Conservation (phyloP, 2,888 invertebrate genomes). For the Apodemia hepburni region DNA sequence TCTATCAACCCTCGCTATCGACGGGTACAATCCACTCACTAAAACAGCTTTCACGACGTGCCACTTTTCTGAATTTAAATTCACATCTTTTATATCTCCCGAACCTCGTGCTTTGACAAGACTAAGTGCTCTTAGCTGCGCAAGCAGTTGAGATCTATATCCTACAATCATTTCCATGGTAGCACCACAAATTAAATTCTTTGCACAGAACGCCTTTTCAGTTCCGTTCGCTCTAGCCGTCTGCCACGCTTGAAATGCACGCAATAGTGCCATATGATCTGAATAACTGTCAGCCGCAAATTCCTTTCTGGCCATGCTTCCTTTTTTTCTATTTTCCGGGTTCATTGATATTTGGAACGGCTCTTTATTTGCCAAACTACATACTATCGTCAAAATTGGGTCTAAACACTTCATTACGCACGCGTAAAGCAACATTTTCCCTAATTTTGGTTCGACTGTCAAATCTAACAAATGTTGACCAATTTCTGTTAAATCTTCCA, state of each 20-base stretch:
- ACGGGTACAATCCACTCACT: constrained; percentile 94
- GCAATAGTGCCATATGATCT: constrained; percentile 93
- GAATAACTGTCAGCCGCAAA: constrained; percentile 89
- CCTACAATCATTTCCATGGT: constrained; percentile 95
- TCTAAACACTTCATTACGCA: constrained; percentile 95
- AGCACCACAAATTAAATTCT: constrained; percentile 87
- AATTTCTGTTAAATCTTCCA: constrained; percentile 93
- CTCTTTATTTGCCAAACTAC: constrained; percentile 88
- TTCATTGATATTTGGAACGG: constrained; percentile 89
- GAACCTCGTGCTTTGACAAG: constrained; percentile 83
- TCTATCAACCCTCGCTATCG: constrained; percentile 87
- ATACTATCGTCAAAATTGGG: constrained; percentile 94
- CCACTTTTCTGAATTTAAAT: constrained; percentile 92
- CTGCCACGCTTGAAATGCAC: constrained; percentile 88
- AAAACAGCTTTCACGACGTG: constrained; percentile 94
- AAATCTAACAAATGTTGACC: constrained; percentile 95
- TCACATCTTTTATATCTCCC: constrained; percentile 88
- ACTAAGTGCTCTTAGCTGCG: constrained; percentile 87
- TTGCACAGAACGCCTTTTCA: constrained; percentile 86
- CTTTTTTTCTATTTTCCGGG: constrained; percentile 82
- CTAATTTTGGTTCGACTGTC: constrained; percentile 94
- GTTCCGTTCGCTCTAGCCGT: constrained; percentile 81
- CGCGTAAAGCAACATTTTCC: constrained; percentile 94
- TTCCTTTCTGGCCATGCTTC: constrained; percentile 82
- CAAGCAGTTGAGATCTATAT: constrained; percentile 90